Base-by-base conservation (phyloP, 2,888 invertebrate species). In the Latheticus oryzae region DNA sequence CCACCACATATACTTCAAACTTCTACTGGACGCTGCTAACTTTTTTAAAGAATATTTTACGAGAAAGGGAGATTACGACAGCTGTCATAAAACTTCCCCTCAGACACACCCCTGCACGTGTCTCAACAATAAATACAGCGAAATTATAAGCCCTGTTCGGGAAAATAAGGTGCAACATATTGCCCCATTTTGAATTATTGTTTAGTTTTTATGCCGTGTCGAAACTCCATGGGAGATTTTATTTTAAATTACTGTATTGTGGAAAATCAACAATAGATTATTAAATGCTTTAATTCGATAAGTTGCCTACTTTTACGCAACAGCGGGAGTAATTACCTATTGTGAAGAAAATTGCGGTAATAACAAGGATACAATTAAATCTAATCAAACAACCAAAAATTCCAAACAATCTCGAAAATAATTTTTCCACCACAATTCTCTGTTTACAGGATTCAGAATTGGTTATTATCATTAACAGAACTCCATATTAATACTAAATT, bases 41-140 rank as follows among this genome's bases (percentile, higher is more conserved):
- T 19, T 35, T 38, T 38, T 38, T 38, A 11, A 38, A 38, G 38
- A 38, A 38, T 38, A 2, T 21, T 12, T 7, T 5, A 17, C 11
- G 15, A 33, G 40, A 23, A 12, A 52, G 42, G 35, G 43, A 23
- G 26, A 38, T 26, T 35, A 24, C 47, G 45, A 43, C 62, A 62
- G 62, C 57, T 62, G 62, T 62, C 57, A 62, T 57, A 60, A 60
- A 59, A 53, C 53, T 45, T 56, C 53, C 54, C 59, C 61, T 19
- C 57, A 52, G 50, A 38, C 38, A 57, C 51, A 50, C 50, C 51
- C 57, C 33, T 35, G 51, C 59, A 52, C 62, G 62, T 62, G 62
- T 57, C 62, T 50, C 45, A 38, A 62, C 59, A 62, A 62, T 62
- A 62, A 62, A 62, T n/a, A 59, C 53, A 50, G 48, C 53, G 47